phyloP scores from a whole-genome alignment of 2,113 vertebrate genomes.

The Elgaria multicarinata region DNA sequence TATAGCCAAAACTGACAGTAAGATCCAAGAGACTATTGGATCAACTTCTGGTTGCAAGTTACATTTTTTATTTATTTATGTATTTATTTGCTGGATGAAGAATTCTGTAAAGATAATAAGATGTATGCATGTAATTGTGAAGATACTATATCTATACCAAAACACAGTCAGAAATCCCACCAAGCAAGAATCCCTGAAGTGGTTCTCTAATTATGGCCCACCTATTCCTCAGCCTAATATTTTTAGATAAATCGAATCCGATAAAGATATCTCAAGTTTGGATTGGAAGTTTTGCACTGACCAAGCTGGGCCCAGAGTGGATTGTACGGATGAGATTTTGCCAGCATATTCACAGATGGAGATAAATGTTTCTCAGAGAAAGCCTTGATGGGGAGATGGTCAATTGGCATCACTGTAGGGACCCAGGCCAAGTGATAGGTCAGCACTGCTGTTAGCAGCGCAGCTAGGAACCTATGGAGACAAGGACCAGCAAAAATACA shows the following conservation, averaged over 20 bases:
- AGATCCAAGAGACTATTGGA: background rate
- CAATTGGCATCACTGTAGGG: slow-evolving; percentile 89
- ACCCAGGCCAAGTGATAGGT: slow-evolving; percentile 91
- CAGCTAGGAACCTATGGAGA: slow-evolving; percentile 83
- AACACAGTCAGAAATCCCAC: background rate
- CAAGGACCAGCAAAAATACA: slow-evolving; percentile 11
- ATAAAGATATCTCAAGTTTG: background rate
- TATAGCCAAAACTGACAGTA: background rate
- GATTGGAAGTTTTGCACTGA: slow-evolving; percentile 66
- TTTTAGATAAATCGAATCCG: background rate
- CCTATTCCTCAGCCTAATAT: background rate
- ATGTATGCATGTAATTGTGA: background rate
- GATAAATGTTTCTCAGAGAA: slow-evolving; percentile 86
- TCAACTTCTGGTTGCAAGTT: background rate
- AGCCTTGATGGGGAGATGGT: slow-evolving; percentile 82
- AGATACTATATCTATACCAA: background rate
- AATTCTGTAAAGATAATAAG: background rate
- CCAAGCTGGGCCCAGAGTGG: slow-evolving; percentile 91
- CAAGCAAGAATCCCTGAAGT: background rate
- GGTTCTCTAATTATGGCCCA: background rate
- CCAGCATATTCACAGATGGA: slow-evolving; percentile 83
- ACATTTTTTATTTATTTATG: no score
- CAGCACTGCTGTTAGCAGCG: slow-evolving; percentile 87
- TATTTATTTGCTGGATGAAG: background rate
- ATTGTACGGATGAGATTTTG: slow-evolving; percentile 89